Conservation (phyloP, 2,888 invertebrate genomes). For the Chirona hameri region DNA sequence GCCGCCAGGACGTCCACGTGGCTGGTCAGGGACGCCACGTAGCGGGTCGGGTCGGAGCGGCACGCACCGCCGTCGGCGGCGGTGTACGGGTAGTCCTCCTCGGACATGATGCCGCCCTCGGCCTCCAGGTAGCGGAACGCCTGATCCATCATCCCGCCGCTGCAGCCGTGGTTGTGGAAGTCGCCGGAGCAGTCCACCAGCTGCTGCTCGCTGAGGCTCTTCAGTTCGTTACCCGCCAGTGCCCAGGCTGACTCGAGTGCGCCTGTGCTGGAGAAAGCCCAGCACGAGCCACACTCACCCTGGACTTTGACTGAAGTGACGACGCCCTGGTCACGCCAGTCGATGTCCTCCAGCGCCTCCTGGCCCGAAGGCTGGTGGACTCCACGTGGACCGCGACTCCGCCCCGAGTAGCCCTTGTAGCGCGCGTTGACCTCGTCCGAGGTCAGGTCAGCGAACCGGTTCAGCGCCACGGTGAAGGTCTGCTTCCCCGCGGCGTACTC, state of each 20-base stretch:
- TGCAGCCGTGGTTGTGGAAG: conserved; percentile 86
- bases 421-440: too few species aligned
- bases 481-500: conserved; percentile 55
- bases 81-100: conserved; percentile 80
- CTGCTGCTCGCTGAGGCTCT: conserved; percentile 88
- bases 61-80: conserved; percentile 52
- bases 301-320: conserved; percentile 49
- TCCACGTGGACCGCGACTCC: neutral
- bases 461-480: conserved; percentile 49
- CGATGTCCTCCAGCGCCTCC: conserved; percentile 43
- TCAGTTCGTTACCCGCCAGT: conserved; percentile 68
- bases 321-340: conserved; percentile 40
- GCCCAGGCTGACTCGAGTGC: conserved; percentile 82
- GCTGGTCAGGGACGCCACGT: conserved; percentile 76
- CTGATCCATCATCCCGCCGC: conserved; percentile 77
- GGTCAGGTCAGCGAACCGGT: conserved; percentile 75
- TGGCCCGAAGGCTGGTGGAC: neutral
- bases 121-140: conserved; percentile 60
- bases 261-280: conserved; percentile 69
- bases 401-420: neutral
- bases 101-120: conserved; percentile 84
- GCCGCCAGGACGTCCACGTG: conserved; percentile 65
- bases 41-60: conserved; percentile 53
- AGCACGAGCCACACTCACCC: conserved; percentile 53
- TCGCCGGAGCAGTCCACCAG: conserved; percentile 77